Percentiles rank a stretch among this genome's conserved stretches.
These are phyloP conservation scores for Hydropsyche tenuis DNA, from an alignment of 1,140 invertebrate species.

Conservation along the genomic window DNA sequence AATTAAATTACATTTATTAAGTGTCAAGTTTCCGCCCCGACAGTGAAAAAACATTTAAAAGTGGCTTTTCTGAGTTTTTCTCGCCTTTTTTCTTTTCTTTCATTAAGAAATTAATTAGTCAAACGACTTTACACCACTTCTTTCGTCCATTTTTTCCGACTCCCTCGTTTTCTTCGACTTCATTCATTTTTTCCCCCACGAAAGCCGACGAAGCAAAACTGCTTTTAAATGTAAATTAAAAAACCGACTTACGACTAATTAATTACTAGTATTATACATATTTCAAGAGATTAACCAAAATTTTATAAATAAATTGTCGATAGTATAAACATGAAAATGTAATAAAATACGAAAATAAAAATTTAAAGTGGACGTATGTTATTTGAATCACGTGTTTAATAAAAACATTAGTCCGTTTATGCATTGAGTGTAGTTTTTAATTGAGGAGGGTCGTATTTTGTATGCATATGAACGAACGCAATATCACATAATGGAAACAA, in stretches of 20 bases:
- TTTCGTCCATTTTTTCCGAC: slow-evolving; percentile 14
- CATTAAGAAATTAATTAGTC: slow-evolving; percentile 50
- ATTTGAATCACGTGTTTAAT: no score
- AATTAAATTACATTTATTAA: slow-evolving; percentile 43
- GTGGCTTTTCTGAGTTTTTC: slow-evolving; percentile 32
- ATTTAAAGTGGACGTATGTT: no score
- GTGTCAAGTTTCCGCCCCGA: slow-evolving; percentile 44
- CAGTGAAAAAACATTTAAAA: slow-evolving; percentile 32
- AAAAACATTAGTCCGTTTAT: no score
- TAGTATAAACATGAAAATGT: no score
- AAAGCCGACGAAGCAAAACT: slow-evolving; percentile 26
- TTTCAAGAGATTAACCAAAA: no score
- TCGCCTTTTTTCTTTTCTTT: slow-evolving; percentile 32
- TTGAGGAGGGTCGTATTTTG: neutral
- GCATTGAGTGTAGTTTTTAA: no score
- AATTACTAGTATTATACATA: no score
- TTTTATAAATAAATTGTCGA: no score
- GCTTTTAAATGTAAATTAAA: slow-evolving; percentile 47
- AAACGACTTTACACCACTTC: slow-evolving; percentile 42
- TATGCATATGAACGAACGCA: slow-evolving; percentile 7
- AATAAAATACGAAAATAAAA: no score
- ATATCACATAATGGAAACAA: slow-evolving; percentile 1
- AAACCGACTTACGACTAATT: neutral
- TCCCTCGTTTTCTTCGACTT: slow-evolving; percentile 28
- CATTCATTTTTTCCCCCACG: slow-evolving; percentile 22